Base-by-base conservation (phyloP, 2,888 invertebrate genomes). In the Monopis laevigella region DNA sequence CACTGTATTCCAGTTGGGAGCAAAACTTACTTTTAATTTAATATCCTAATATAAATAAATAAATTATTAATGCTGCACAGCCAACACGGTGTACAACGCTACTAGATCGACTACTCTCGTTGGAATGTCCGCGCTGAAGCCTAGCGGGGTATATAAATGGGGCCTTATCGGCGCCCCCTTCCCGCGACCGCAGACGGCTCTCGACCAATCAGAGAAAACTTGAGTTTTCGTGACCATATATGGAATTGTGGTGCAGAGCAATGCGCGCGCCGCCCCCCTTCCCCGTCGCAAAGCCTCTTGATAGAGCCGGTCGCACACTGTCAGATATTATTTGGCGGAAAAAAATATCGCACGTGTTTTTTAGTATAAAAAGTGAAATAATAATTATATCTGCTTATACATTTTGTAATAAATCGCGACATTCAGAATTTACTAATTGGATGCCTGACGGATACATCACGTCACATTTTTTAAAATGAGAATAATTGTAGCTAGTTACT, bases 161-260 rank as follows among this genome's bases (percentile, higher is more conserved):
- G 66, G 69, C 75, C 67, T 75, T 78, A 71, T 75, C 74, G 67
- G 70, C 63, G 61, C 73, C 74, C 61, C 77, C 80, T 80, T 77
- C 83, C 82, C 82, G 82, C 78, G 75, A 60, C 69, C 60, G 61
- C 63, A 53, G 62, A 58, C 56, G 59, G 59, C 62, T 64, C 61
- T 72, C 82, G 67, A 67, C 87, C 88, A 88, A 88, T 88, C 78
- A 83, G 74, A 74, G 77, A 75, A 82, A 84, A 61, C 59, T 55
- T 60, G 70, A 71, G 64, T 66, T 72, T 74, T 74, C 86, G 87
- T 88, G 84, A 87, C 89, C 89, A 87, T 89, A 89, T 89, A 89
- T 86, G 89, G 89, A 83, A 85, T 84, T 84, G 78, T 71, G 83
- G 82, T 84, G 84, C 75, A 83, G 77, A 80, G 84, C 80, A 82